These are phyloP conservation scores for Drosophila aldrichi DNA, from an alignment of 2,888 invertebrate genomes.

Conservation along the genomic window DNA sequence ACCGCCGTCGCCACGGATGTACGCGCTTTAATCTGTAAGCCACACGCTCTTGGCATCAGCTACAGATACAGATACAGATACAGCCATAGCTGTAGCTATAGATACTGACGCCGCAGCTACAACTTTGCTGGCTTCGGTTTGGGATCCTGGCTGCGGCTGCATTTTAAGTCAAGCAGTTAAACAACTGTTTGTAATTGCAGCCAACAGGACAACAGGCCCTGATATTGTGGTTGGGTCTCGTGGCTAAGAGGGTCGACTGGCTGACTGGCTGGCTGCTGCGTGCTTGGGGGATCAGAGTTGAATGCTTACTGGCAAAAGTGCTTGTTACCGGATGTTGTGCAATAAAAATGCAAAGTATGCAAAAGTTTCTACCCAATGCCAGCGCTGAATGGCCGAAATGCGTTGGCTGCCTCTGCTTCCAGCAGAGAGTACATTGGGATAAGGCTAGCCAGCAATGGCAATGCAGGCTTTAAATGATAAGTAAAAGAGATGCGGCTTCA, in stretches of 20 bases:
- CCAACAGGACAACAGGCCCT: constrained; percentile 38
- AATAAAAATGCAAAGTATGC: constrained; percentile 78
- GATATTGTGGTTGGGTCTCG: constrained; percentile 55
- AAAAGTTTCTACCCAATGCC: constrained; percentile 57
- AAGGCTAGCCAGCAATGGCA: background rate
- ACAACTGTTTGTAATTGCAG: constrained; percentile 78
- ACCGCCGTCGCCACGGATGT: constrained; percentile 68
- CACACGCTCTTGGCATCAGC: constrained; percentile 68
- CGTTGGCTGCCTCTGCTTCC: constrained; percentile 6
- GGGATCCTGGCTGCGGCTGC: constrained; percentile 46
- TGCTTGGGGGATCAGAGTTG: constrained; percentile 58
- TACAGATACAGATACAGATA: constrained; percentile 32
- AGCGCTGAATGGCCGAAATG: constrained; percentile 20
- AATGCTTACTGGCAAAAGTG: constrained; percentile 60
- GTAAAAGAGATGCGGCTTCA: constrained; percentile 1
- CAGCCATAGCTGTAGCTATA: constrained; percentile 25
- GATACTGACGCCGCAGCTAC: constrained; percentile 34
- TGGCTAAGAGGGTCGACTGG: constrained; percentile 34
- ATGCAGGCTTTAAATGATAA: constrained; percentile 21
- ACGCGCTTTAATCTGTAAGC: constrained; percentile 76
- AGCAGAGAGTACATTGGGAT: constrained; percentile 4
- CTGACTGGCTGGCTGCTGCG: constrained; percentile 9
- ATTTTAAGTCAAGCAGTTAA: constrained; percentile 76
- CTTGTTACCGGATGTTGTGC: constrained; percentile 79
- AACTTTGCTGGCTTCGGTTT: constrained; percentile 28